Evolutionary conservation across 2,888 invertebrate genomes (phyloP), one percentile per base, ranked within the genome.

Genomic region (Galerucella calmariensis): DNA sequence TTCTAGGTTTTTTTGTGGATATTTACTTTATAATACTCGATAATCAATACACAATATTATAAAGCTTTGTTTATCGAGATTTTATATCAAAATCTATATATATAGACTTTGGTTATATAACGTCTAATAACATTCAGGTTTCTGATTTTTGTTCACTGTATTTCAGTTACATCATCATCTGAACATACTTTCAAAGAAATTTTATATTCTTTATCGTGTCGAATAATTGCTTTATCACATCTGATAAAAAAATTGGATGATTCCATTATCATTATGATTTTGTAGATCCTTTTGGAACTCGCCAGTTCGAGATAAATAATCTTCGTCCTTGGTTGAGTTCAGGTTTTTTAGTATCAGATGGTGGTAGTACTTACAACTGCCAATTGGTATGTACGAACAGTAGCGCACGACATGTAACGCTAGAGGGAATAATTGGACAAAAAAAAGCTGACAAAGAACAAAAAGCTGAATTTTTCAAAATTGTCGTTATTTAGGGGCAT

Each of bases 181-280:
- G 56, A 16, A 74, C 67, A 74, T 74, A 74, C 67, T 71, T 74
- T 74, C 69, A 24, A 67, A 67, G 69, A 61, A 56, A 66, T 66
- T 68, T 27, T 65, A 27, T 35, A 35, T 35, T 35, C 35, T 20
- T 20, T 20, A 20, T 20, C 20, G 20, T 20, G 20, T 20, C 0
- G 0, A 20, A 35, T 5, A 35, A 3, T 35, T 35, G 6, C 5
- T 11, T n/a, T 14, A 51, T 51, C n/a, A n/a, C 51, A 51, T 51
- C 51, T n/a, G 51, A n/a, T 12, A 5, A 35, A 35, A n/a, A 6
- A 51, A 51, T 51, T n/a, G 14, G n/a, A 51, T n/a, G 51, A n/a
- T 48, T 48, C 48, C 14, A 48, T 51, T n/a, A 51, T n/a, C n/a
- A n/a, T 14, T 51, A 20, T 20, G 48, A 11, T 48, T 48, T 48